A percentile compares a stretch with the other conserved stretches of the same genome.
phyloP scores from a whole-genome alignment of 2,797 vertebrate genomes.

The Ataeniobius toweri region DNA sequence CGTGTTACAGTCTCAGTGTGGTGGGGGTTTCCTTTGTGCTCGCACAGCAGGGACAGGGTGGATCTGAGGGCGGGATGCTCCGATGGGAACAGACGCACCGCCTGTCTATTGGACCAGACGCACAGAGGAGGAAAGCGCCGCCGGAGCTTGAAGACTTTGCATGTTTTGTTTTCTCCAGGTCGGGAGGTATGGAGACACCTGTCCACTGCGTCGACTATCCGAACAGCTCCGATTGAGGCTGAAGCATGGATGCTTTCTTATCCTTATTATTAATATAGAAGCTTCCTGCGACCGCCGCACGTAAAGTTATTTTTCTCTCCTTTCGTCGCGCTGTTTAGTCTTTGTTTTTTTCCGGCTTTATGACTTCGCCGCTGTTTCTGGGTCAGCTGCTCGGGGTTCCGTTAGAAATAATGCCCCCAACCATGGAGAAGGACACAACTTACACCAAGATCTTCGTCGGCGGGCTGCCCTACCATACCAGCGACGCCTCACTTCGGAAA shows the following conservation, averaged over 20 bases:
- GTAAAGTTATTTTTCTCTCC: conserved; percentile 41
- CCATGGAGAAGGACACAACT: conserved; percentile 92
- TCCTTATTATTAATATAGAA: background rate
- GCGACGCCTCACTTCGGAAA: conserved; percentile 90
- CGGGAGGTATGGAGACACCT: conserved; percentile 51
- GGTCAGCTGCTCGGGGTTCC: conserved; percentile 68
- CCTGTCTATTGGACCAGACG: conserved; percentile 67
- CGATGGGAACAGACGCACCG: conserved; percentile 68
- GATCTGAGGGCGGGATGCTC: conserved; percentile 56
- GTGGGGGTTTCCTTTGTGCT: conserved; percentile 34
- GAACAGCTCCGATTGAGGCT: conserved; percentile 20
- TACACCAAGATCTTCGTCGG: conserved; percentile 96
- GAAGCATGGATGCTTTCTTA: conserved; percentile 48
- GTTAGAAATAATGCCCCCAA: conserved; percentile 87
- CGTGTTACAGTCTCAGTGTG: background rate
- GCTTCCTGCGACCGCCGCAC: conserved; percentile 3
- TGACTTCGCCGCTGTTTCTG: conserved; percentile 68
- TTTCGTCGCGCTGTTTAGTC: conserved; percentile 2
- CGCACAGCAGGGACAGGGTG: conserved; percentile 40
- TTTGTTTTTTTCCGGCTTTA: conserved; percentile 27
- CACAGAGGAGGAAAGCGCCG: conserved; percentile 42
- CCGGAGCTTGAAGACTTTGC: conserved; percentile 33
- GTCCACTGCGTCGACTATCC: conserved; percentile 42
- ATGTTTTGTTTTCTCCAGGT: conserved; percentile 22
- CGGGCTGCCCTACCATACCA: conserved; percentile 93